Evolutionary conservation across 2,113 vertebrate genomes (phyloP), one percentile per base, ranked within the genome.

Genomic region (Clarias macrocephalus): DNA sequence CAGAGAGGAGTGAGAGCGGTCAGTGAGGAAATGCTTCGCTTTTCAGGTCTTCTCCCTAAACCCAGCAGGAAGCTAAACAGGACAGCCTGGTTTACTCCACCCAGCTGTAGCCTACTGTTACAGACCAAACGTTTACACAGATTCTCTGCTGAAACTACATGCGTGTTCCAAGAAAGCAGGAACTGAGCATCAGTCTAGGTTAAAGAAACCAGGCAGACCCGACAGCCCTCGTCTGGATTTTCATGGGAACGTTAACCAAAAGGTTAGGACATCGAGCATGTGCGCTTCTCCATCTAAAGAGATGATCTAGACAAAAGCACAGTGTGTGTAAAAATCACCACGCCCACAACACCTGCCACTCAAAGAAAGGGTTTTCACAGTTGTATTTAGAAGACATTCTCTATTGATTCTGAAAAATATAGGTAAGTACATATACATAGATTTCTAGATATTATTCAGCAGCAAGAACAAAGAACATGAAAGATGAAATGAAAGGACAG

Each of bases 1-100:
- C 93, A 92, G 92, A 94, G 94, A 93, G 92, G 93, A 94, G 93
- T 95, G 95, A 93, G 92, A 94, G 94, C 90, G 92, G 92, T 94
- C 94, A 85, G 92, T 92, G 92, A 93, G 91, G 92, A 94, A 88
- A 95, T 92, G 92, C 89, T 92, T 86, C 76, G 21, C 37, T 80
- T 88, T 84, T 81, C 84, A 82, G 83, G 37, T 62, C 56, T 48
- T 66, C 73, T 52, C 57, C 57, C 75, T 83, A 82, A 86, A 68
- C 70, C 75, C 57, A 37, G 75, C 66, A 63, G 81, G 80, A 82
- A 85, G 75, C 48, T 70, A 11, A 80, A 84, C 86, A 59, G n/a
- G 30, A n/a, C 84, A 68, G 81, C 80, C 86, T 83, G 86, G 59
- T 83, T 87, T 77, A 37, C 12, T 75, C 21, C 70, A 83, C 21